Base-by-base conservation (phyloP, 1,140 invertebrate genomes). In the Pseudomyrmex concolor region DNA sequence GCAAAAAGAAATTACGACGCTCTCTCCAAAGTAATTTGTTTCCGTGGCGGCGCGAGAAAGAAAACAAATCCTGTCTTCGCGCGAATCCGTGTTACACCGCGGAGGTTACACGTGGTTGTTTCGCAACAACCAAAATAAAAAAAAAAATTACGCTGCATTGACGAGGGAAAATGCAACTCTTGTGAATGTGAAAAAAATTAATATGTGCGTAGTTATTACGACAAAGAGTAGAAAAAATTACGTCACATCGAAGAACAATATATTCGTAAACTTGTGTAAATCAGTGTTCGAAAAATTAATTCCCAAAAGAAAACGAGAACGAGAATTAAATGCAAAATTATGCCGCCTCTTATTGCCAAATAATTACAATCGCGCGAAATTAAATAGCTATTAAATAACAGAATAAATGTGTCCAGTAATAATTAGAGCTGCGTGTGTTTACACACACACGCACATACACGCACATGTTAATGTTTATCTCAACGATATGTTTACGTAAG, bases 1-100 rank as follows among this genome's bases (percentile, higher is more conserved):
- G 72, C 51, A 60, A 83, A 82, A 85, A 89, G 76, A 85, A 88
- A 88, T 90, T 88, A 88, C 82, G 82, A 89, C 60, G 78, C 66
- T 60, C 67, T 48, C 51, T 25, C 5, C 64, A 54, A 80, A 87
- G 86, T 89, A 91, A 91, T 91, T 91, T 90, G 86, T 89, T 90
- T 91, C 81, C 87, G 83, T 73, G 85, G 74, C 84, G 89, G 80
- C 71, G 74, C 55, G 10, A 34, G 13, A 22, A 22, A 73, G 15
- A 73, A 83, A 83, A 64, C 43, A 50, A 66, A 43, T 13, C n/a
- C 8, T n/a, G n/a, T 54, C 22, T 55, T 70, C 64, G 48, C 43
- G 48, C 48, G 55, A 83, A 67, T 74, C 45, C 9, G 12, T 12
- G 1, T 25, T 8, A 34, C 5, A 34, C 5, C 8, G 7, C 1